Percentiles rank a stretch among this genome's conserved stretches.
Evolutionary conservation across 2,888 invertebrate genomes (phyloP).

Genomic region (Tyria jacobaeae): DNA sequence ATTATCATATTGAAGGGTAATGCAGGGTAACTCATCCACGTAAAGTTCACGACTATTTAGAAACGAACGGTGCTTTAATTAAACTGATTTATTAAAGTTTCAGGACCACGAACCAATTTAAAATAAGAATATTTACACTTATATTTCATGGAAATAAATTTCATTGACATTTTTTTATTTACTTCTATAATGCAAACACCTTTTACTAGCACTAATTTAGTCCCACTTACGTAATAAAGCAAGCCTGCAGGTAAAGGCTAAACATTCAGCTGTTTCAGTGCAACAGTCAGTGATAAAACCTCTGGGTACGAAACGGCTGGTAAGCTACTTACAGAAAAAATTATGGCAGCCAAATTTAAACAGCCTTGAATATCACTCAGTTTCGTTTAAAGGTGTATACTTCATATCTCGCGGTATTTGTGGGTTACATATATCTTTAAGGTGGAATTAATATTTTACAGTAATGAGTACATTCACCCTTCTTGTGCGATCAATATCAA

Average conservation of each 20-base stretch:
- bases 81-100: not conserved
- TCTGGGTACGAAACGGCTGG: slow-evolving; percentile 46
- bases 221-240: too few relatives aligned
- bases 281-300: slow-evolving; percentile 65
- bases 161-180: too few relatives aligned
- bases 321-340: slow-evolving; percentile 41
- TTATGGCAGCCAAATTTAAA: slow-evolving; percentile 69
- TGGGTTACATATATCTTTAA: slow-evolving; percentile 29
- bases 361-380: slow-evolving; percentile 72
- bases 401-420: slow-evolving; percentile 57
- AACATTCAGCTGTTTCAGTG: slow-evolving; percentile 35
- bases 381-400: slow-evolving; percentile 54
- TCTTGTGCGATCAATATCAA: slow-evolving; percentile 31
- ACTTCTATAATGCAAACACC: too few relatives aligned
- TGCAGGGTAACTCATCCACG: slow-evolving; percentile 27
- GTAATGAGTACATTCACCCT: slow-evolving; percentile 38
- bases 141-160: not conserved
- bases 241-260: too few relatives aligned
- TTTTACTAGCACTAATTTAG: too few relatives aligned
- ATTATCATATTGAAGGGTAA: slow-evolving; percentile 38
- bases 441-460: slow-evolving; percentile 47
- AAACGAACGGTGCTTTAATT: not conserved
- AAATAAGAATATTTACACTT: not conserved
- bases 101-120: not conserved
- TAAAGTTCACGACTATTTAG: not conserved